Percentiles rank a stretch among this genome's conserved stretches.
Evolutionary conservation across 2,888 invertebrate genomes (phyloP).

Genomic region (Nomada lathburiana): DNA sequence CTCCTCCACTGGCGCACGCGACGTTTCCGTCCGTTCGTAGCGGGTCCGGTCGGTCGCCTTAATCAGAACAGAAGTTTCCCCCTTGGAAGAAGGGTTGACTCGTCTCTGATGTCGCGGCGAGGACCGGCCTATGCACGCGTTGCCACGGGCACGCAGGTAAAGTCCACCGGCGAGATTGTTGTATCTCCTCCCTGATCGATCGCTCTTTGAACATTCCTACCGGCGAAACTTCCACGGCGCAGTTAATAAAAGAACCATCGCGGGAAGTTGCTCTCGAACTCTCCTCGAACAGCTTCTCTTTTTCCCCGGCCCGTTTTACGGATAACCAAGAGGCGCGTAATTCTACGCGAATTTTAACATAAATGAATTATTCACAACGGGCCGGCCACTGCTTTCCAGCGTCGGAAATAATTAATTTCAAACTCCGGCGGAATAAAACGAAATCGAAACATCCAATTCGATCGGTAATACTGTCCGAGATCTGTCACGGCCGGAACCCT

Average conservation of each 20-base stretch:
- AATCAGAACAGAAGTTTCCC: conserved; percentile 15
- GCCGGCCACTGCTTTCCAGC: too few relatives aligned
- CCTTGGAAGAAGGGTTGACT: conserved; percentile 7
- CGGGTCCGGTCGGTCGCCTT: conserved; percentile 6
- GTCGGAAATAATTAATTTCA: too few relatives aligned
- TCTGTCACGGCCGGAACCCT: too few relatives aligned
- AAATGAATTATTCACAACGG: background rate
- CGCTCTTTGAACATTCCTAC: conserved; percentile 15
- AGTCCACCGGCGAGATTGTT: conserved; percentile 9
- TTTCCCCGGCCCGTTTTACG: background rate
- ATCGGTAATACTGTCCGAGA: too few relatives aligned
- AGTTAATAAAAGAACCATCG: conserved; percentile 15
- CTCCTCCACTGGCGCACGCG: background rate
- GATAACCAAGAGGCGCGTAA: background rate
- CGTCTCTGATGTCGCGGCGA: background rate
- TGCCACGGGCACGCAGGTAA: background rate
- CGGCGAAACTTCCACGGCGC: background rate
- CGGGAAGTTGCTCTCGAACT: background rate
- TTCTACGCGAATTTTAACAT: background rate
- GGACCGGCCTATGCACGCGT: background rate
- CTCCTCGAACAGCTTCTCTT: background rate
- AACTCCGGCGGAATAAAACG: too few relatives aligned
- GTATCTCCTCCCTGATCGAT: conserved; percentile 7
- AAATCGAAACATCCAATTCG: too few relatives aligned
- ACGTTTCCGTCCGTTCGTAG: conserved; percentile 1